Evolutionary conservation across 2,797 vertebrate species (phyloP).

Genomic region (Pangasius mekongensis): DNA sequence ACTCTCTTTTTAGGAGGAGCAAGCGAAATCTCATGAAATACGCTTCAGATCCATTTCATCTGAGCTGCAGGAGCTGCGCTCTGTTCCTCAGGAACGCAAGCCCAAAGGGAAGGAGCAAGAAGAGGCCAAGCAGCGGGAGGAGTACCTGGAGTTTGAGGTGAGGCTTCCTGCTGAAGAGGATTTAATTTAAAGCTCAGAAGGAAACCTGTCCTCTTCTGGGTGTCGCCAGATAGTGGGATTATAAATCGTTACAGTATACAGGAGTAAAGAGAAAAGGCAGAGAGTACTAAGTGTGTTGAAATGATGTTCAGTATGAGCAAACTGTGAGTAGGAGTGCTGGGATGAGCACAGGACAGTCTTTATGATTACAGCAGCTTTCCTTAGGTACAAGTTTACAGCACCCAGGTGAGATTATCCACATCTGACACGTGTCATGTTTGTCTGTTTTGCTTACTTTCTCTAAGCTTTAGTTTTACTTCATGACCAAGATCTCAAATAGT

Average conservation of each 20-base stretch:
- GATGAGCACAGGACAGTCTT: background rate
- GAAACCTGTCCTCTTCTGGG: background rate
- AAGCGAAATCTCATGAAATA: slow-evolving; percentile 87
- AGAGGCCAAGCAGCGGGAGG: slow-evolving; percentile 87
- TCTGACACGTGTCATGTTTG: background rate
- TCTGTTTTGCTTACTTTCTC: background rate
- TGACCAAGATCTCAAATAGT: background rate
- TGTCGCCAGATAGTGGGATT: background rate
- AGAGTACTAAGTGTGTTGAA: background rate
- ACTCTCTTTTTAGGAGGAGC: slow-evolving; percentile 83
- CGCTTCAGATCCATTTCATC: slow-evolving; percentile 86
- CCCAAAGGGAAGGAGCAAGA: slow-evolving; percentile 90
- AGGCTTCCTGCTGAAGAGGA: slow-evolving; percentile 21
- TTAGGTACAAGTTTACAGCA: background rate
- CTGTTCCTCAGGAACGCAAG: slow-evolving; percentile 80
- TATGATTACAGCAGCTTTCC: background rate
- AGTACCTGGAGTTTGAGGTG: slow-evolving; percentile 97
- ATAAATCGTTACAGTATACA: background rate
- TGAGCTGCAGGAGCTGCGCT: slow-evolving; percentile 83
- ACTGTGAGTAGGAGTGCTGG: background rate
- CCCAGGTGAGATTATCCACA: background rate
- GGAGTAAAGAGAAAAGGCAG: background rate
- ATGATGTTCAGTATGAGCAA: background rate
- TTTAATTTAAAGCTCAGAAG: background rate
- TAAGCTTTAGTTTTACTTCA: background rate